Conservation (phyloP, 2,797 vertebrate species). For the Lophius americanus region DNA sequence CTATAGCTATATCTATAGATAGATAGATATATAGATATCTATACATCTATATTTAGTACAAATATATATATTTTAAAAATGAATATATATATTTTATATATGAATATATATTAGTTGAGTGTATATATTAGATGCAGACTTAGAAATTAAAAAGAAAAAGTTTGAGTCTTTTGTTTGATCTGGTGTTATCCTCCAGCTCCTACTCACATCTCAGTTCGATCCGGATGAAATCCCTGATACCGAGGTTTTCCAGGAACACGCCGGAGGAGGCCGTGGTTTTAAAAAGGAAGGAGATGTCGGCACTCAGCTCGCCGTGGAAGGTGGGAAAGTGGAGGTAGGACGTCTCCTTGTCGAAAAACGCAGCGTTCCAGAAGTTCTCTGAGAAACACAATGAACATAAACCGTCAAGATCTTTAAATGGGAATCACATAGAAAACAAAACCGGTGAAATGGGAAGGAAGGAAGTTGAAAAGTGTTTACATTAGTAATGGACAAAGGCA, state of each 20-base stretch:
- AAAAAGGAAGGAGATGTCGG: slow-evolving; percentile 92
- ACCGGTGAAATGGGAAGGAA: not conserved
- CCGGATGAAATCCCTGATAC: slow-evolving; percentile 89
- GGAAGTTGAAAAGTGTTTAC: not conserved
- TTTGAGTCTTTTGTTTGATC: not conserved
- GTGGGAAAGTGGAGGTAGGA: slow-evolving; percentile 91
- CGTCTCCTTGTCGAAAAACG: slow-evolving; percentile 90
- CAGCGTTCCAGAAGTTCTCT: slow-evolving; percentile 92
- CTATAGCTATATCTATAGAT: no score
- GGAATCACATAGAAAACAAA: not conserved
- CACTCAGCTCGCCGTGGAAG: slow-evolving; percentile 88
- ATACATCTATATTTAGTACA: no score
- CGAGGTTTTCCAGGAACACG: slow-evolving; percentile 92
- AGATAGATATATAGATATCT: no score
- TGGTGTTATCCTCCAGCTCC: not conserved
- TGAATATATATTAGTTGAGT: no score
- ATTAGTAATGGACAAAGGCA: no score
- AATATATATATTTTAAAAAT: no score
- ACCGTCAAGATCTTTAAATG: not conserved
- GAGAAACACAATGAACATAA: slow-evolving; percentile 14
- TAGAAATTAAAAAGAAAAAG: no score
- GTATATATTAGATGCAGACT: no score
- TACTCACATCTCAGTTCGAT: slow-evolving; percentile 91
- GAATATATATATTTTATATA: no score
- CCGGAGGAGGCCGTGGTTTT: slow-evolving; percentile 87